These are phyloP conservation scores for Drosophila meridiana DNA, from an alignment of 2,888 invertebrate genomes.

Conservation along the genomic window DNA sequence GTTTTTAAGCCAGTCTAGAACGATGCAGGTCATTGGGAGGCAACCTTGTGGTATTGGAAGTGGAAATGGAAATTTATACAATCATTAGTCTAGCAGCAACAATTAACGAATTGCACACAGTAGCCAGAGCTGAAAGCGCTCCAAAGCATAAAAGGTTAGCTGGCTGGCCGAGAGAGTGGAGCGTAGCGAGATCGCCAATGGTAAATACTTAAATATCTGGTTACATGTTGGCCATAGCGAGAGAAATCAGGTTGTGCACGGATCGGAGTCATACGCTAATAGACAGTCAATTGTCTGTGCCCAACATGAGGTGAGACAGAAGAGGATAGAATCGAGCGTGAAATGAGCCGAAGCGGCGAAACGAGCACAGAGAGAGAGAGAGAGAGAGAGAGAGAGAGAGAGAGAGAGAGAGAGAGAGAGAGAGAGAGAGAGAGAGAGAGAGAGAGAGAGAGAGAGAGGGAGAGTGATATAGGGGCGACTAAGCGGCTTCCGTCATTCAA, in stretches of 20 bases:
- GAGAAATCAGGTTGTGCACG: constrained; percentile 68
- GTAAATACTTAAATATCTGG: constrained; percentile 16
- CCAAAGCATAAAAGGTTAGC: constrained; percentile 16
- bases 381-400: constrained; percentile 4
- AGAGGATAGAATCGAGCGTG: constrained; percentile 24
- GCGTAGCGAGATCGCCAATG: constrained; percentile 23
- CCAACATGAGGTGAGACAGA: constrained; percentile 51
- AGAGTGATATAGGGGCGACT: constrained; percentile 22
- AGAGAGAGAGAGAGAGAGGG: constrained; percentile 8
- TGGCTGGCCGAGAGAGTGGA: constrained; percentile 5
- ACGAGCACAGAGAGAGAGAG: constrained; percentile 8
- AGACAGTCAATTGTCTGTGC: constrained; percentile 55
- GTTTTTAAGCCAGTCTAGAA: neutral
- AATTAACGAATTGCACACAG: constrained; percentile 55
- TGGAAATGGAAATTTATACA: constrained; percentile 41
- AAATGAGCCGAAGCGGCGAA: constrained; percentile 16
- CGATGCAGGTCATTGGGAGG: constrained; percentile 54
- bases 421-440: constrained; percentile 5
- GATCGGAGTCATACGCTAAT: constrained; percentile 65
- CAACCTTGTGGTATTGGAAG: constrained; percentile 52
- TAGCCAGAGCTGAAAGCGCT: constrained; percentile 24
- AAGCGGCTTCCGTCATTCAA: constrained; percentile 66
- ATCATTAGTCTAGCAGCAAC: constrained; percentile 56
- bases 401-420: constrained; percentile 5
- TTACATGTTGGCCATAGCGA: constrained; percentile 29